Percentiles rank a stretch among this genome's conserved stretches.
phyloP scores from a whole-genome alignment of 1,140 invertebrate genomes.

The Drosophila santomea region DNA sequence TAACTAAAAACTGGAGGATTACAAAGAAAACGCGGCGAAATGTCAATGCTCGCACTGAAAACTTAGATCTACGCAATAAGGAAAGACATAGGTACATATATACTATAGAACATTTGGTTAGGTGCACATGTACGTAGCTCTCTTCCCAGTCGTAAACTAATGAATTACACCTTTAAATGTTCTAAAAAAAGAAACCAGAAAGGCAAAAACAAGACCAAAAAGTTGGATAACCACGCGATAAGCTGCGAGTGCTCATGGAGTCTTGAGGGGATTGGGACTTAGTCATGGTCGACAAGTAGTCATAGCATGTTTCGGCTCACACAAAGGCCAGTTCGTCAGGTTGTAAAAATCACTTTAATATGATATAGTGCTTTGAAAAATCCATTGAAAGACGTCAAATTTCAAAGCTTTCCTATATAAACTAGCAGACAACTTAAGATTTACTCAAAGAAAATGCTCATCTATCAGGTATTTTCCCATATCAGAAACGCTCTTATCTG shows the following conservation, averaged over 20 bases:
- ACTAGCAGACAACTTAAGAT: background rate
- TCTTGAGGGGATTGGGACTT: constrained; percentile 7
- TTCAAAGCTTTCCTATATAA: background rate
- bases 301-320: no score
- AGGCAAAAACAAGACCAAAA: background rate
- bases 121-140: background rate
- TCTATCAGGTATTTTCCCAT: constrained; percentile 8
- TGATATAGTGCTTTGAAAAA: background rate
- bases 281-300: constrained; percentile 13
- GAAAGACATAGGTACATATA: no score
- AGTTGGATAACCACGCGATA: background rate
- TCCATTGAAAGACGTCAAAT: background rate
- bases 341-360: no score
- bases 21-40: background rate
- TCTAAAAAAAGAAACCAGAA: background rate
- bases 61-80: background rate
- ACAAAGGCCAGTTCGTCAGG: no score
- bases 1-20: background rate
- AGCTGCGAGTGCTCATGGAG: background rate
- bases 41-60: constrained; percentile 22
- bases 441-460: background rate
- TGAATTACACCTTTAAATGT: background rate
- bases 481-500: constrained; percentile 9
- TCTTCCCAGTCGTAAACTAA: background rate
- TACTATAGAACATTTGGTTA: background rate